Percentiles rank a stretch among this genome's conserved stretches.
Conservation (phyloP, 2,797 vertebrate species). For the Varecia variegata region DNA sequence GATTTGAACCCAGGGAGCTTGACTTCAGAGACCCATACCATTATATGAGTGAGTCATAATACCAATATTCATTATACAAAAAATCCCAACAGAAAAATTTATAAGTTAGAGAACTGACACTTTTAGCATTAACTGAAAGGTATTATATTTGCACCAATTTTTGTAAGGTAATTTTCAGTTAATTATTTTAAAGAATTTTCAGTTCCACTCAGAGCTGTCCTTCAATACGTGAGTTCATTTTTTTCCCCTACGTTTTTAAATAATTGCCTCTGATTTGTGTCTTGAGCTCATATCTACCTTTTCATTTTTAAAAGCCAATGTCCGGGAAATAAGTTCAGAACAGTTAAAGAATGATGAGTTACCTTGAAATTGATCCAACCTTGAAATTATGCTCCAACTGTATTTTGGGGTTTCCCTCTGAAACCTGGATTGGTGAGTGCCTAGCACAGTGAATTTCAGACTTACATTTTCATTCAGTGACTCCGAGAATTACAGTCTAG, state of each 20-base stretch:
- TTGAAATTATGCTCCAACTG: background rate
- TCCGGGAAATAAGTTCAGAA: background rate
- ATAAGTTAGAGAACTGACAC: background rate
- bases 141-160: conserved; percentile 34
- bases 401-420: background rate
- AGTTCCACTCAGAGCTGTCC: background rate
- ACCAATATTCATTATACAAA: background rate
- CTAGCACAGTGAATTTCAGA: background rate
- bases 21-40: background rate
- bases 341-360: background rate
- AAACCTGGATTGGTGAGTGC: background rate
- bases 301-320: conserved; percentile 8
- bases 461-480: background rate
- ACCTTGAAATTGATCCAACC: background rate
- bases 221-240: background rate
- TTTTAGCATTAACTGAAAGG: conserved; percentile 29
- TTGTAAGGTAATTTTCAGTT: conserved; percentile 41
- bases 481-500: background rate
- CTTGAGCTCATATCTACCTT: conserved; percentile 3
- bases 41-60: background rate
- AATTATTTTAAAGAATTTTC: conserved; percentile 44
- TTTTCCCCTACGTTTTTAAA: conserved; percentile 20
- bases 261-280: conserved; percentile 35
- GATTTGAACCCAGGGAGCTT: background rate
- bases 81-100: conserved; percentile 19